Base-by-base conservation (phyloP, 2,888 invertebrate species). In the Eupithecia subumbrata region DNA sequence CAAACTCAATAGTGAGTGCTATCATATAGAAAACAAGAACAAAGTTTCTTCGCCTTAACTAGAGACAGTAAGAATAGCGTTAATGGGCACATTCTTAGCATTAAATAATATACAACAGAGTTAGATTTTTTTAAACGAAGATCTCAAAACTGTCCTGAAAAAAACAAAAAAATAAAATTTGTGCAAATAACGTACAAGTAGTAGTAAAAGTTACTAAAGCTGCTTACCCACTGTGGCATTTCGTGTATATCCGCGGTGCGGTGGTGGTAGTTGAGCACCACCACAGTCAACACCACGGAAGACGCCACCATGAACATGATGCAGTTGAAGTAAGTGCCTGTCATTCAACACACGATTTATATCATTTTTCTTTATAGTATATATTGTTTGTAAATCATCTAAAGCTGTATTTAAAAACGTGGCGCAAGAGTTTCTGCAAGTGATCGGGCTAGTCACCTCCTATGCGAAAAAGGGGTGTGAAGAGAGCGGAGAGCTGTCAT, bases 281-380 rank as follows among this genome's bases (percentile, higher is more conserved):
- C 97, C 84, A 99, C 99, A 73, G 99, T 99, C 87, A 99, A 96
- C 86, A 99, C 98, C 92, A 99, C 99, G 81, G 99, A 99, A 81
- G 99, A 98, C 78, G 99, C 99, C 95, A 99, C 99, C 99, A 99
- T 99, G 95, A 99, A 98, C 99, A 99, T 99, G 95, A 99, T 99
- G 96, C 99, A 99, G 96, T 99, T 99, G 97, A 99, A 99, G 96
- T 99, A 99, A 86, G 99, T 98, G 91, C 99, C 99, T 98, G 96
- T 85, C 92, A 85, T 84, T 89, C 70, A 88, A 86, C 48, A 37
- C n/a, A 67, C 8, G n/a, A n/a, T 11, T 67, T 40, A 67, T 67
- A 40, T n/a, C 66, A 67, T 1, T 11, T n/a, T 37, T 40, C 12
- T 37, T 67, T 18, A 5, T n/a, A 60, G 4, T 60, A 14, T 60